phyloP scores from a whole-genome alignment of 2,797 vertebrate species.

The Catharus ustulatus region DNA sequence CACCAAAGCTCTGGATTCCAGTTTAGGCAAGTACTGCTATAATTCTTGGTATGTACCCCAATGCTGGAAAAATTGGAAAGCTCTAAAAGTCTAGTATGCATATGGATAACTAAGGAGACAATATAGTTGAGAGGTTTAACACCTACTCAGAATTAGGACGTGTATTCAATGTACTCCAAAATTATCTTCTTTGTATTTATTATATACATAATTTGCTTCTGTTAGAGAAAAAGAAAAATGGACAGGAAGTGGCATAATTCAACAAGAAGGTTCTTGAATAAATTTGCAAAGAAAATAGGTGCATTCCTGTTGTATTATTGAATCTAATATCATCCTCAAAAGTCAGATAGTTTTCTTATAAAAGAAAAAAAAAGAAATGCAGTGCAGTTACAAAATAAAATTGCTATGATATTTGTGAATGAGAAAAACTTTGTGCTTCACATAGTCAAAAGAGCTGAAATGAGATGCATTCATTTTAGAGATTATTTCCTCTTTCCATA shows the following conservation, averaged over 20 bases:
- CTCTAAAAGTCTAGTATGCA: not conserved
- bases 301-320: not conserved
- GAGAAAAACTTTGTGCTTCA: not conserved
- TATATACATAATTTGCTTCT: not conserved
- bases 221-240: not conserved
- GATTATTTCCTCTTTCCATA: not conserved
- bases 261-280: not conserved
- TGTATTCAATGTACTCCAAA: not conserved
- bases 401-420: not conserved
- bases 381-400: not conserved
- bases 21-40: not conserved
- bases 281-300: not conserved
- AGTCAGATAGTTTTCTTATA: not conserved
- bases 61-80: not conserved
- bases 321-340: not conserved
- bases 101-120: not conserved
- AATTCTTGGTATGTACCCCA: not conserved
- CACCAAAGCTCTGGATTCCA: not conserved
- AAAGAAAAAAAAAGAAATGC: not conserved
- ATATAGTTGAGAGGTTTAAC: not conserved
- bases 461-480: not conserved
- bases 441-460: not conserved
- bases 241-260: not conserved
- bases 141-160: not conserved
- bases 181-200: not conserved